Evolutionary conservation across 2,888 invertebrate species (phyloP), one percentile per base, ranked within the genome.

Genomic region (Ennomos erosarius): DNA sequence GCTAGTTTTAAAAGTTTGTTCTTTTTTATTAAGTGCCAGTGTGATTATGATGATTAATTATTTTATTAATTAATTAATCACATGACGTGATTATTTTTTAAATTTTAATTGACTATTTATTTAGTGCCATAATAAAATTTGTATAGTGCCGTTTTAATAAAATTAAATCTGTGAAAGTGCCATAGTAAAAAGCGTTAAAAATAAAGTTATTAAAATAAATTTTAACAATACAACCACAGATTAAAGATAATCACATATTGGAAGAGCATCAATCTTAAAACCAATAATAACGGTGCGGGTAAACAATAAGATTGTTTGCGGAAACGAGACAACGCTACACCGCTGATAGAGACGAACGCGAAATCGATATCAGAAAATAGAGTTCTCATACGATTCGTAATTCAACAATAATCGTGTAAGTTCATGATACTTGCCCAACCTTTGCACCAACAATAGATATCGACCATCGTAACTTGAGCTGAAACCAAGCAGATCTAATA

Each of bases 311-410:
- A 86, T 86, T 81, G 88, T 87, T 86, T 38, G 43, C 80, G 79
- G 72, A 78, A 90, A 59, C 59, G 82, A 75, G 85, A 90, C 68
- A 62, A 49, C 68, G 39, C 51, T 56, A 74, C 63, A 72, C 45
- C 64, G 51, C 50, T 73, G 81, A 88, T 60, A 48, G 79, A 68
- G 82, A 86, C 45, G 70, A 75, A 81, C 65, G 58, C 75, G 74
- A 83, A 85, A 84, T 83, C 83, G 77, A 84, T 54, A 47, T 34
- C 81, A 88, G 87, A 89, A 89, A 90, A 90, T 91, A 90, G 88
- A 90, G 85, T 91, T 91, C 90, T 90, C 90, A 90, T 90, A 91
- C 87, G 84, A 86, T 88, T 81, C 76, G 84, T 90, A 89, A 90
- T 90, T 82, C 86, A 81, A 87, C 86, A 86, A 87, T 89, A 88